Conservation (phyloP, 2,888 invertebrate genomes). For the Harmothoe impar region DNA sequence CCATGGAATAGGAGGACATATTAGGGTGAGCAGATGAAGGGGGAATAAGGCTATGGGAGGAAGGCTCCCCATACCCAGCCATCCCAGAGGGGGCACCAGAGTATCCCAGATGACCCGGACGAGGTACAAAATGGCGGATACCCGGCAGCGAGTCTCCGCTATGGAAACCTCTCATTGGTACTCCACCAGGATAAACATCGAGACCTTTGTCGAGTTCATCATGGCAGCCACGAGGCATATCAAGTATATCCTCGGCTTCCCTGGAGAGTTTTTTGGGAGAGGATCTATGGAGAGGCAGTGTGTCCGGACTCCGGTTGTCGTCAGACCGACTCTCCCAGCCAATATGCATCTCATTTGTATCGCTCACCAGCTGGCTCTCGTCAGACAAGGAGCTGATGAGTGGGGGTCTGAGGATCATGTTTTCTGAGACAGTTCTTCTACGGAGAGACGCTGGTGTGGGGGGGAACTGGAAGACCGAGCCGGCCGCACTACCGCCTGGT, state of each 20-base stretch:
- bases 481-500: not conserved
- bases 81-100: not conserved
- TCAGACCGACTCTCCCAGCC: constrained; percentile 30
- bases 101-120: constrained; percentile 14
- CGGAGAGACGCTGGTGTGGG: constrained; percentile 50
- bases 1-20: constrained; percentile 54
- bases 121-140: constrained; percentile 43
- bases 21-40: constrained; percentile 52
- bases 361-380: constrained; percentile 54
- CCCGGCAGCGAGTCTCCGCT: constrained; percentile 2
- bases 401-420: constrained; percentile 38
- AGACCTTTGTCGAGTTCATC: not conserved
- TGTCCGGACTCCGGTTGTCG: not conserved
- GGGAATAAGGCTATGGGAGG: constrained; percentile 47
- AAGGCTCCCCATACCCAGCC: constrained; percentile 8
- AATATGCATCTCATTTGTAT: constrained; percentile 56
- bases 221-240: not conserved
- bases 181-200: not conserved
- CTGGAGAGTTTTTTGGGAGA: constrained; percentile 26
- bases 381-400: constrained; percentile 48
- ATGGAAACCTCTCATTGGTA: not conserved
- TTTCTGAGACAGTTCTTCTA: constrained; percentile 50
- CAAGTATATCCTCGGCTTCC: constrained; percentile 49
- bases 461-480: constrained; percentile 53
- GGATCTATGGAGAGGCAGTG: not conserved